phyloP scores from a whole-genome alignment of 2,113 vertebrate species.

The Tonatia bakeri region DNA sequence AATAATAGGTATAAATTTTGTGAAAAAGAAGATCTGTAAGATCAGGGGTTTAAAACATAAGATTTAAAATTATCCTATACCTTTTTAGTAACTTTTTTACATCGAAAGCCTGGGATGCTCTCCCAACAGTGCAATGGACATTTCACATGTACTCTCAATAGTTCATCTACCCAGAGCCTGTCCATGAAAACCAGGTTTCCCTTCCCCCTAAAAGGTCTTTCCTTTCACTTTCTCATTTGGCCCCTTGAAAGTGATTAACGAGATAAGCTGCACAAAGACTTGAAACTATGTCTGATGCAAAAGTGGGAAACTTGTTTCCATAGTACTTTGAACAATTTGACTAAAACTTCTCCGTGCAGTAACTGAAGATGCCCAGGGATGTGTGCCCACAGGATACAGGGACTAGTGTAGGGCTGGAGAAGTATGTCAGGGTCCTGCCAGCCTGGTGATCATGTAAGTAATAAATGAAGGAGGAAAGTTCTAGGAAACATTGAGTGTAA shows the following conservation, averaged over 20 bases:
- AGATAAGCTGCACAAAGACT: slow-evolving; percentile 5
- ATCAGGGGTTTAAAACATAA: neutral
- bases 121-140: neutral
- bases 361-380: neutral
- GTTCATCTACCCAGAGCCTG: neutral
- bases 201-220: neutral
- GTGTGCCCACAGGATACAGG: neutral
- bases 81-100: neutral
- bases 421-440: neutral
- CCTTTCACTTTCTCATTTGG: slow-evolving; percentile 12
- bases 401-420: neutral
- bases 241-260: neutral
- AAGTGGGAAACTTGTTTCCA: neutral
- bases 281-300: slow-evolving; percentile 8
- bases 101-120: neutral
- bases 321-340: neutral
- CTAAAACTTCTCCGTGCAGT: neutral
- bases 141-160: neutral
- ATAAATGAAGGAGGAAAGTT: neutral
- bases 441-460: neutral
- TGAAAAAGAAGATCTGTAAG: neutral
- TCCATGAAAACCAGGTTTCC: neutral
- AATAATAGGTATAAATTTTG: slow-evolving; percentile 13
- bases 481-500: neutral
- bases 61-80: neutral